phyloP scores from a whole-genome alignment of 2,888 invertebrate species.

The Amblyjoppa proteus region DNA sequence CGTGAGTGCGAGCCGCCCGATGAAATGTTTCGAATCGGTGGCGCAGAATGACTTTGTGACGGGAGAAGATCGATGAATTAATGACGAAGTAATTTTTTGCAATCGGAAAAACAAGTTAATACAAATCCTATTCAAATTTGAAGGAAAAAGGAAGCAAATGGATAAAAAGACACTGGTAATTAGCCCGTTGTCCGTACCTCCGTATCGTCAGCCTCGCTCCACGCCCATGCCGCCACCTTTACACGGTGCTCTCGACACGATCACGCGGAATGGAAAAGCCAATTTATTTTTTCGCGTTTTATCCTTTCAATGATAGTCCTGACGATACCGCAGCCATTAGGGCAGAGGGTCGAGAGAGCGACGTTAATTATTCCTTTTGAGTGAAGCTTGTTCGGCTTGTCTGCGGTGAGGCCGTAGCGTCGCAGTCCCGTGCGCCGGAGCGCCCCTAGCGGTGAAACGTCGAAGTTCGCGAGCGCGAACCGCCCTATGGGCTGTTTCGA shows the following conservation, averaged over 20 bases:
- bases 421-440: not conserved
- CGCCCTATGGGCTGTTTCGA: not conserved
- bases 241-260: not conserved
- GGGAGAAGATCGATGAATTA: no score
- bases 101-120: no score
- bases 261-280: not conserved
- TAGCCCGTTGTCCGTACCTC: no score
- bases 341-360: no score
- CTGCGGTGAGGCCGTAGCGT: not conserved
- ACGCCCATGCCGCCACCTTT: not conserved
- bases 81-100: no score
- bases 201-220: not conserved
- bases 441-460: not conserved
- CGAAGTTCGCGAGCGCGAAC: not conserved
- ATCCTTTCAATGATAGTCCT: not conserved
- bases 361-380: not conserved
- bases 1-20: not conserved
- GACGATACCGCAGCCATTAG: not conserved
- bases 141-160: not conserved
- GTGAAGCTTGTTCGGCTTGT: not conserved
- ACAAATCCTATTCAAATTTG: no score
- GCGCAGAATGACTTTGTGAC: no score
- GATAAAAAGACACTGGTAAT: no score
- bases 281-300: not conserved
- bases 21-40: not conserved